Conservation (phyloP, 2,797 vertebrate genomes). For the Neopelma chrysocephalum region DNA sequence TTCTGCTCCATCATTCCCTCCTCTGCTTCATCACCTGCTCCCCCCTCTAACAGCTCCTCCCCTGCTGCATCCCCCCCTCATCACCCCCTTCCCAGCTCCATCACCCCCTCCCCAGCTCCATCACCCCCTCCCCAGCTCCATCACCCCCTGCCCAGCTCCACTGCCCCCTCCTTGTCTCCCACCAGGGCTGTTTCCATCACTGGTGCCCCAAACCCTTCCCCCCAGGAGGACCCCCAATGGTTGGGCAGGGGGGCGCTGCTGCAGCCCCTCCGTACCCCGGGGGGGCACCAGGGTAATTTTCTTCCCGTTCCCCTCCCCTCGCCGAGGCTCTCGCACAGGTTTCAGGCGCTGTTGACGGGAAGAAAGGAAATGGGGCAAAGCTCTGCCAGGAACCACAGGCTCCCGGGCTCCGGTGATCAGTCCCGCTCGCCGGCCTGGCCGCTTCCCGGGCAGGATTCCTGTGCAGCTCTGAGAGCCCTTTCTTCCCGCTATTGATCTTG, state of each 20-base stretch:
- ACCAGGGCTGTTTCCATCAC: not conserved
- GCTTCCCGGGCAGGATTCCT: conserved; percentile 42
- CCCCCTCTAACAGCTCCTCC: too few relatives aligned
- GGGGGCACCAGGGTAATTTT: not conserved
- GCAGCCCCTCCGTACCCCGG: not conserved
- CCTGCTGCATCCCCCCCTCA: too few relatives aligned
- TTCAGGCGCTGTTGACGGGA: conserved; percentile 42
- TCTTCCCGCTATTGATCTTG: conserved; percentile 65
- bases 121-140: not conserved
- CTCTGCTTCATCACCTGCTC: too few relatives aligned
- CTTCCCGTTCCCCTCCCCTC: not conserved
- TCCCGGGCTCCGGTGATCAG: conserved; percentile 27
- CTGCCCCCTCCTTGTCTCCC: not conserved
- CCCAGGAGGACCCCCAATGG: not conserved
- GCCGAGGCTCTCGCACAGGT: not conserved
- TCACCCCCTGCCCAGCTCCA: not conserved
- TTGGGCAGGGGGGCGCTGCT: not conserved
- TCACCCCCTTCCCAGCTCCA: too few relatives aligned
- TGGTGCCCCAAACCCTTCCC: not conserved
- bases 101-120: not conserved
- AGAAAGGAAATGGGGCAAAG: conserved; percentile 57
- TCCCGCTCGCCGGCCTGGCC: not conserved
- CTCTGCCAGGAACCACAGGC: conserved; percentile 67
- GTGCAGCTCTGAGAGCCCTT: conserved; percentile 36
- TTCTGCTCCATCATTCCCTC: too few relatives aligned